Conservation (phyloP, 2,797 vertebrate species). For the Manis crassicaudata region DNA sequence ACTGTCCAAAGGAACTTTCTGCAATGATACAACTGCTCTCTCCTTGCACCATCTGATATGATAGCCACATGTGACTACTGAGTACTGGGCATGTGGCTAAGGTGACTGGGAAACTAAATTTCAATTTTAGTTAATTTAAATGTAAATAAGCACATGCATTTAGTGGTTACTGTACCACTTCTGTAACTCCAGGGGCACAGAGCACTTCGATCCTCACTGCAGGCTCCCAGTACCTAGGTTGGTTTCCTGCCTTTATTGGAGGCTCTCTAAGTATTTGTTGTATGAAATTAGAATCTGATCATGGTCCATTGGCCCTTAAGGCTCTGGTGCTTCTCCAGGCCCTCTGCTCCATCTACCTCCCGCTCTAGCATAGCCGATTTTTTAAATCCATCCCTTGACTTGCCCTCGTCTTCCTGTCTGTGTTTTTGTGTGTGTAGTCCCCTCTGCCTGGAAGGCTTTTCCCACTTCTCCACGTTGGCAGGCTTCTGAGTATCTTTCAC, state of each 20-base stretch:
- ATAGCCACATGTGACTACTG: background rate
- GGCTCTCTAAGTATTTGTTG: background rate
- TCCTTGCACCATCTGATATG: accelerated
- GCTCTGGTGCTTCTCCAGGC: background rate
- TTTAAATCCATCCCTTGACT: background rate
- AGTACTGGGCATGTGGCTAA: background rate
- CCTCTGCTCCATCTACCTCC: background rate
- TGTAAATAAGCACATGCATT: background rate
- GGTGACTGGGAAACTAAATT: background rate
- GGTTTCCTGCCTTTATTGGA: background rate
- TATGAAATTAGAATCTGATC: background rate
- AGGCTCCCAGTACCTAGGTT: background rate
- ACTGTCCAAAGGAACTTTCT: background rate
- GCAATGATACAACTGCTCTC: background rate
- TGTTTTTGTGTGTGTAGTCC: background rate
- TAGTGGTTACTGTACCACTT: background rate
- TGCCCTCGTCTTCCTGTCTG: background rate
- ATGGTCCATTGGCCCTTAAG: background rate
- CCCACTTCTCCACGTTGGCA: background rate
- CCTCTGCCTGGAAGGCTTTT: background rate
- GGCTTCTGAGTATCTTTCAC: background rate
- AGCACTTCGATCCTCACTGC: background rate
- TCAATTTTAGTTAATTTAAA: background rate
- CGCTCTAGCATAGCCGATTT: background rate
- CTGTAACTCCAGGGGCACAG: background rate